A percentile compares a stretch with the other conserved stretches of the same genome.
phyloP scores from a whole-genome alignment of 1,140 invertebrate species.

The Heterodera carotae region DNA sequence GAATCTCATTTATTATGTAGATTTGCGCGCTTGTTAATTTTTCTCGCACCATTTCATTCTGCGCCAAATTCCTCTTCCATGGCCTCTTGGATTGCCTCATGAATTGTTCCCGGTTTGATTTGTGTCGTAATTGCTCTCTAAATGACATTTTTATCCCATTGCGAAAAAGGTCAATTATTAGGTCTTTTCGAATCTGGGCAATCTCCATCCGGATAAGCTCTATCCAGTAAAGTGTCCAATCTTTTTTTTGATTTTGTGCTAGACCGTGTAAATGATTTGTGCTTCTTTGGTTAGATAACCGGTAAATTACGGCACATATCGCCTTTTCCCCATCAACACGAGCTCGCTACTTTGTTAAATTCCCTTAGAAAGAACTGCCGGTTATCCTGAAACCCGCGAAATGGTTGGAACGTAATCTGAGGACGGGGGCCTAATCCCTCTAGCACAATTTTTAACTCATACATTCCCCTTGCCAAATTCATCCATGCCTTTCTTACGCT shows the following conservation, averaged over 20 bases:
- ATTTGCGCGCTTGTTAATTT: too few relatives aligned
- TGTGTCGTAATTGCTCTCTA: background rate
- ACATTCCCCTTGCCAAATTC: background rate
- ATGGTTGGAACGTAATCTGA: background rate
- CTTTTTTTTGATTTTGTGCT: too few relatives aligned
- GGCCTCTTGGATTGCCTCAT: too few relatives aligned
- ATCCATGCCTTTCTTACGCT: background rate
- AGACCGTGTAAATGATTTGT: background rate
- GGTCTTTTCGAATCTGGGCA: background rate
- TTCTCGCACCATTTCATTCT: background rate
- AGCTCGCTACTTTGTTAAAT: too few relatives aligned
- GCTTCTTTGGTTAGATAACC: background rate
- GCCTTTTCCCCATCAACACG: background rate
- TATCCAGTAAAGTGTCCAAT: too few relatives aligned
- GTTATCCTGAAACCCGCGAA: background rate
- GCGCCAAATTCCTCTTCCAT: conserved; percentile 1
- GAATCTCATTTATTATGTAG: background rate
- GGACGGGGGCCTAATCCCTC: background rate
- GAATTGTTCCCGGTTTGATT: background rate
- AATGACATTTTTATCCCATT: background rate
- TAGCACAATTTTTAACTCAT: too few relatives aligned
- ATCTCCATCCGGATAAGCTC: too few relatives aligned
- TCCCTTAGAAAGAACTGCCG: background rate
- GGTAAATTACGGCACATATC: background rate
- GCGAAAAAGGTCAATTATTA: background rate